Evolutionary conservation across 2,797 vertebrate species (phyloP).

Genomic region (Sternarchorhynchus goeldii): DNA sequence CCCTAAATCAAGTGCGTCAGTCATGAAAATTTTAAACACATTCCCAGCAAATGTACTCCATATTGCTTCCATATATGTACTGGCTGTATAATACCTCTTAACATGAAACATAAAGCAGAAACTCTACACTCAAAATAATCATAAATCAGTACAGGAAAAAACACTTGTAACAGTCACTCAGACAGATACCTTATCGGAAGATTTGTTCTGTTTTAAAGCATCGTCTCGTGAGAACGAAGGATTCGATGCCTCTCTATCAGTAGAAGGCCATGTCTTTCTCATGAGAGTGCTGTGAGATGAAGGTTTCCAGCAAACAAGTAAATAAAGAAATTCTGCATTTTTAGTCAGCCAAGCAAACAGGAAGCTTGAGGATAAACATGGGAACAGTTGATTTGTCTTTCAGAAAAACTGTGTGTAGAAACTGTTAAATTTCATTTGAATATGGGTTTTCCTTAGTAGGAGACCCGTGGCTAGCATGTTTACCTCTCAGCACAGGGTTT

Average conservation of each 20-base stretch:
- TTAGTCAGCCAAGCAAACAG: neutral
- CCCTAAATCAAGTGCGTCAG: too few relatives aligned
- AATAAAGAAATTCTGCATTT: neutral
- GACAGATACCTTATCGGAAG: constrained; percentile 54
- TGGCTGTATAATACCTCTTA: too few relatives aligned
- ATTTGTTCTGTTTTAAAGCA: neutral
- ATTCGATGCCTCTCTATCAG: neutral
- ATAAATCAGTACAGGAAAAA: neutral
- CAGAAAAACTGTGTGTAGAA: neutral
- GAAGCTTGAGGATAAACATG: constrained; percentile 19
- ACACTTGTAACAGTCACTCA: constrained; percentile 46
- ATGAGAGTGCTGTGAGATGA: neutral
- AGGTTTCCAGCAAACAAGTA: neutral
- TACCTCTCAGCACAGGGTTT: too few relatives aligned
- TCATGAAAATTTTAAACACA: too few relatives aligned
- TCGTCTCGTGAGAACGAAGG: constrained; percentile 21
- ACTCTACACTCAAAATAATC: too few relatives aligned
- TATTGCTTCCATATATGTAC: too few relatives aligned
- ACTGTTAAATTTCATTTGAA: too few relatives aligned
- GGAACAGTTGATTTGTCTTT: neutral
- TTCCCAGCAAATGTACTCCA: too few relatives aligned
- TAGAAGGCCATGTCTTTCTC: neutral
- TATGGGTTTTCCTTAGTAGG: too few relatives aligned
- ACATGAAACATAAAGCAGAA: neutral
- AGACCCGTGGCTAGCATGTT: too few relatives aligned